A percentile compares a stretch with the other conserved stretches of the same genome.
These are phyloP conservation scores for Nyctereutes procyonoides DNA, from an alignment of 2,113 vertebrate genomes.

Conservation along the genomic window DNA sequence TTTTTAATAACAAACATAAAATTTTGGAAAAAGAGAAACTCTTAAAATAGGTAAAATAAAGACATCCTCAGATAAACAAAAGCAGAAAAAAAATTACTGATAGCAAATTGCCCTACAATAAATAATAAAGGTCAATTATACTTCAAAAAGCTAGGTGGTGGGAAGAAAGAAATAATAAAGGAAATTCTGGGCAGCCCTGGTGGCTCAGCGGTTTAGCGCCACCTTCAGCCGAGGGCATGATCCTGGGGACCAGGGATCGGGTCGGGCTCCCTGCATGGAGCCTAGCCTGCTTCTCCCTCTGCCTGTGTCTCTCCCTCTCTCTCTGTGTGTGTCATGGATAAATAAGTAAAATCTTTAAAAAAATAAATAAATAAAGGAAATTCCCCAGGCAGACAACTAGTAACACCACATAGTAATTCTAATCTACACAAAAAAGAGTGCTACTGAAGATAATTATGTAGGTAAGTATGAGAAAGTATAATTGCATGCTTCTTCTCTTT, in stretches of 20 bases:
- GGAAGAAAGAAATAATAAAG: background rate
- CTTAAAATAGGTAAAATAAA: conserved; percentile 53
- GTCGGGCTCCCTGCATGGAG: too few species aligned
- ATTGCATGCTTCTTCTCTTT: background rate
- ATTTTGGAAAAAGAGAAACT: background rate
- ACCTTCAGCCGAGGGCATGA: too few species aligned
- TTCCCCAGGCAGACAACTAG: background rate
- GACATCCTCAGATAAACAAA: conserved; percentile 5
- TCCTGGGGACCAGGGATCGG: too few species aligned
- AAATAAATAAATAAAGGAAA: background rate
- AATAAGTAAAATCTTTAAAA: too few species aligned
- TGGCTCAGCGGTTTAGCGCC: too few species aligned
- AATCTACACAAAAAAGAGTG: background rate
- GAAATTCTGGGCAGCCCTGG: background rate
- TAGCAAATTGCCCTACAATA: background rate
- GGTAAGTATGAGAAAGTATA: background rate
- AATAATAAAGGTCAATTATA: background rate
- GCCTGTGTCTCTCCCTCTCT: too few species aligned
- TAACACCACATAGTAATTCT: background rate
- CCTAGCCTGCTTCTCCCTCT: too few species aligned
- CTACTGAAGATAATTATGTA: background rate
- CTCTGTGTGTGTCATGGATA: too few species aligned
- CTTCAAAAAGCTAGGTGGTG: background rate
- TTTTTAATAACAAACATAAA: conserved; percentile 46
- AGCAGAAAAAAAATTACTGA: background rate